phyloP scores from a whole-genome alignment of 2,797 vertebrate genomes.

The Apogon hyalosoma region DNA sequence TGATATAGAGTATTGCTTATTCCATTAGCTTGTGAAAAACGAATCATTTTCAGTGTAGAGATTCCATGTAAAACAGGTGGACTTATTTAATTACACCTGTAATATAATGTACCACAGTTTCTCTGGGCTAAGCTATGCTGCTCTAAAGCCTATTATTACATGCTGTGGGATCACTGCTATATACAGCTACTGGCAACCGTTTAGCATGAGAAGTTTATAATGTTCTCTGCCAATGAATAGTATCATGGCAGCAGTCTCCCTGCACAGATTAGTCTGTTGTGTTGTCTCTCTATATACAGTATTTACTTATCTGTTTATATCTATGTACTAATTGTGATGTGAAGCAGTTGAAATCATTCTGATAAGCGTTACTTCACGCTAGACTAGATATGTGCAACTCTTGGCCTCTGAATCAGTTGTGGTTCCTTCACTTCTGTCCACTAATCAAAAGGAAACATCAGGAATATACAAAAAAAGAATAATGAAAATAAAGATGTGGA shows the following conservation, averaged over 20 bases:
- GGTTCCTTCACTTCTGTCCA: too few species aligned
- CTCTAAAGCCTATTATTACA: slow-evolving; percentile 19
- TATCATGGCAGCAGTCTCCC: background rate
- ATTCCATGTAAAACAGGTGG: slow-evolving; percentile 9
- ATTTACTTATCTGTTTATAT: too few species aligned
- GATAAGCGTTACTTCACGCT: slow-evolving; percentile 9
- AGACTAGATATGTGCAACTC: background rate
- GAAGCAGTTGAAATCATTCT: slow-evolving; percentile 16
- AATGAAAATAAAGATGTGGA: too few species aligned
- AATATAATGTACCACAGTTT: slow-evolving; percentile 18
- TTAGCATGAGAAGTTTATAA: slow-evolving; percentile 9
- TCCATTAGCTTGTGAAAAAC: slow-evolving; percentile 9
- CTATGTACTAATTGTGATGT: slow-evolving; percentile 4
- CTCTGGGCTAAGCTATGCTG: background rate
- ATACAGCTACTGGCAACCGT: slow-evolving; percentile 21
- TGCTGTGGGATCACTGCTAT: slow-evolving; percentile 1
- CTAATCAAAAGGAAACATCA: too few species aligned
- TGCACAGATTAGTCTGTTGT: background rate
- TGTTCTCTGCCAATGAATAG: slow-evolving; percentile 31
- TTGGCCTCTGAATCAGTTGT: too few species aligned
- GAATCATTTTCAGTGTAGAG: background rate
- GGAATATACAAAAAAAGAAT: too few species aligned
- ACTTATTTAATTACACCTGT: slow-evolving; percentile 13
- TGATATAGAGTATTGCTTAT: background rate
- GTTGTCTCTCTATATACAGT: slow-evolving; percentile 1